Conservation (phyloP, 2,797 vertebrate genomes). For the Hydrophis major region DNA sequence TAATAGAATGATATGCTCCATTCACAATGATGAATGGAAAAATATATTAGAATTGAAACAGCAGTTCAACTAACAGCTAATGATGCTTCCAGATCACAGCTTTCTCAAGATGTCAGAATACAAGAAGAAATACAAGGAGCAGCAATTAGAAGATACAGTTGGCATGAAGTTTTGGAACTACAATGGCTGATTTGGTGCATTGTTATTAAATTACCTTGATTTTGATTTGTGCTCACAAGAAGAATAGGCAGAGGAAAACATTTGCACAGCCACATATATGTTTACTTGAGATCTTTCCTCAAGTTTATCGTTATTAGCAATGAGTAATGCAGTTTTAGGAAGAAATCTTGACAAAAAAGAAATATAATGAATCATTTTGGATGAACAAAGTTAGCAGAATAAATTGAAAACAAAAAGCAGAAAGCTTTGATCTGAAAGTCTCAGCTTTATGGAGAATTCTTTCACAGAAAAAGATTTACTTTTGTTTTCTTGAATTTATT, state of each 20-base stretch:
- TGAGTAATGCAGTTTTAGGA: neutral
- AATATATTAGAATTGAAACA: neutral
- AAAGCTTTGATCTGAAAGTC: neutral
- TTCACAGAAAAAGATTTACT: neutral
- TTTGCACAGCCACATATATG: neutral
- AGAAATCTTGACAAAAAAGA: neutral
- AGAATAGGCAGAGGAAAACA: neutral
- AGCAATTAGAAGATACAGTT: neutral
- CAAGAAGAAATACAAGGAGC: neutral
- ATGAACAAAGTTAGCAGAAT: neutral
- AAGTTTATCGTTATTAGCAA: neutral
- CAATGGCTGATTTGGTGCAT: neutral
- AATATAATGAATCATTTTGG: neutral
- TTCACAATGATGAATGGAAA: neutral
- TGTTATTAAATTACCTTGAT: neutral
- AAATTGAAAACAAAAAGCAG: neutral
- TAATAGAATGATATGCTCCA: neutral
- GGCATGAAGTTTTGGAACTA: neutral
- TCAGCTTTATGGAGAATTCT: neutral
- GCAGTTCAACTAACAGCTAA: neutral
- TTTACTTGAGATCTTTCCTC: neutral
- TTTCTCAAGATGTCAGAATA: neutral
- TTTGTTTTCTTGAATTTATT: slow-evolving; percentile 3
- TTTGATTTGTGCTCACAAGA: neutral
- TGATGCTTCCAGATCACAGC: neutral